phyloP scores from a whole-genome alignment of 2,888 invertebrate genomes.

The Nowickia ferox region DNA sequence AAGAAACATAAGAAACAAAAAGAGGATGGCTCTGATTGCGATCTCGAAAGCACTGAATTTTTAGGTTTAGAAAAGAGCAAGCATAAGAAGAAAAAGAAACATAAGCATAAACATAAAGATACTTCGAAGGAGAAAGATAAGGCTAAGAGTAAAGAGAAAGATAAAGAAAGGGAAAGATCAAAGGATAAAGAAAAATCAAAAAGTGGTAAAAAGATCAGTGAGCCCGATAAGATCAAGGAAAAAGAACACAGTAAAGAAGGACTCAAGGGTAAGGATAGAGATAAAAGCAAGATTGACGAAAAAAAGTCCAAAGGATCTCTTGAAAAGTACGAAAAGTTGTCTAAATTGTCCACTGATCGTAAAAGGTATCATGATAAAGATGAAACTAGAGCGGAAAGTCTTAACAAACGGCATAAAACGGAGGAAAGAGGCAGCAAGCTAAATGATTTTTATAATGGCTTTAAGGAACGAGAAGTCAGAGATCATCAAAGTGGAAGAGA shows the following conservation, averaged over 20 bases:
- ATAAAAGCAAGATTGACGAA: constrained; percentile 37
- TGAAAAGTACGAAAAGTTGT: constrained; percentile 25
- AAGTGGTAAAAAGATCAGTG: constrained; percentile 30
- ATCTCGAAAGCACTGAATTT: constrained; percentile 70
- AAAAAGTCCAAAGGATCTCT: constrained; percentile 22
- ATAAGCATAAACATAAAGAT: constrained; percentile 77
- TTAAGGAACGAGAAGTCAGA: constrained; percentile 70
- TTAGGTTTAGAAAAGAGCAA: constrained; percentile 66
- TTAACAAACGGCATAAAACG: constrained; percentile 41
- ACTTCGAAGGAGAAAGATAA: constrained; percentile 75
- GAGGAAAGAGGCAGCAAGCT: constrained; percentile 64
- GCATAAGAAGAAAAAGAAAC: constrained; percentile 78
- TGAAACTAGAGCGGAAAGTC: neutral
- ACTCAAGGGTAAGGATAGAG: constrained; percentile 32
- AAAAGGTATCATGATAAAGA: constrained; percentile 59
- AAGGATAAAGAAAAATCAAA: constrained; percentile 63
- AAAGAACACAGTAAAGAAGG: constrained; percentile 76
- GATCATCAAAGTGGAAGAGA: constrained; percentile 4
- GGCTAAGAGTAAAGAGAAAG: constrained; percentile 76
- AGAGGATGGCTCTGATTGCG: constrained; percentile 73
- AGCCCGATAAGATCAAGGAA: constrained; percentile 13
- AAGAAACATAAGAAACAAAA: constrained; percentile 80
- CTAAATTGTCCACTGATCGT: constrained; percentile 32
- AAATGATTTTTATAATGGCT: constrained; percentile 78
- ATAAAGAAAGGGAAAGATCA: constrained; percentile 66